Conservation (phyloP, 2,888 invertebrate genomes). For the Drosophila multiciliata region DNA sequence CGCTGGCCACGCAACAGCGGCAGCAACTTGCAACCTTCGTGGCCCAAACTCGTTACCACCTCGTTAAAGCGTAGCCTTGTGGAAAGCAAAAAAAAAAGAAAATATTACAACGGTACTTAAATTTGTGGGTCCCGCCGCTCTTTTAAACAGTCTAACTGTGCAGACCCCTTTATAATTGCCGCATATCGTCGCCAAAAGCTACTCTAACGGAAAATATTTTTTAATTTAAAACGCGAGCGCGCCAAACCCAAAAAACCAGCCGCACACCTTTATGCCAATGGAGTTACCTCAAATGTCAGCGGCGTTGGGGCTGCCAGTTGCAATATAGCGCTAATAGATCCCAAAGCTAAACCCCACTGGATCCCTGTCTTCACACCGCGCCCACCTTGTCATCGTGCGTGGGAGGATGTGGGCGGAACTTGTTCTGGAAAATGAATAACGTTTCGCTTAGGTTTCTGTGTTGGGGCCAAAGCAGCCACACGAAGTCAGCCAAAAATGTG, state of each 20-base stretch:
- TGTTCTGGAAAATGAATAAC: conserved; percentile 39
- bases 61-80: conserved; percentile 38
- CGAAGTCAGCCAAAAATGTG: conserved; percentile 69
- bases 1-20: conserved; percentile 20
- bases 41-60: conserved; percentile 43
- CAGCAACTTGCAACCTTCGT: conserved; percentile 28
- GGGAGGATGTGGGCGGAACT: not conserved
- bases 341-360: conserved; percentile 53
- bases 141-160: conserved; percentile 1
- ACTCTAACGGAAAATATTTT: conserved; percentile 71
- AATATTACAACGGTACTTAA: conserved; percentile 22
- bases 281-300: conserved; percentile 39
- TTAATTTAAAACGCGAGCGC: conserved; percentile 60
- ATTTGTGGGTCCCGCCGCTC: conserved; percentile 11
- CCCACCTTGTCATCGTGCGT: not conserved
- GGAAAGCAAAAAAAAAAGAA: not conserved
- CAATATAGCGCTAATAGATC: conserved; percentile 68
- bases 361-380: not conserved
- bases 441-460: conserved; percentile 19
- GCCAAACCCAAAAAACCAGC: conserved; percentile 33
- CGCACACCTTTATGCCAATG: conserved; percentile 60
- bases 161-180: conserved; percentile 60
- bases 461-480: conserved; percentile 30
- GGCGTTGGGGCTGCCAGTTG: conserved; percentile 25
- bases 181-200: conserved; percentile 49